Evolutionary conservation across 2,797 vertebrate genomes (phyloP), one percentile per base, ranked within the genome.

Genomic region (Hoplostethus atlanticus): DNA sequence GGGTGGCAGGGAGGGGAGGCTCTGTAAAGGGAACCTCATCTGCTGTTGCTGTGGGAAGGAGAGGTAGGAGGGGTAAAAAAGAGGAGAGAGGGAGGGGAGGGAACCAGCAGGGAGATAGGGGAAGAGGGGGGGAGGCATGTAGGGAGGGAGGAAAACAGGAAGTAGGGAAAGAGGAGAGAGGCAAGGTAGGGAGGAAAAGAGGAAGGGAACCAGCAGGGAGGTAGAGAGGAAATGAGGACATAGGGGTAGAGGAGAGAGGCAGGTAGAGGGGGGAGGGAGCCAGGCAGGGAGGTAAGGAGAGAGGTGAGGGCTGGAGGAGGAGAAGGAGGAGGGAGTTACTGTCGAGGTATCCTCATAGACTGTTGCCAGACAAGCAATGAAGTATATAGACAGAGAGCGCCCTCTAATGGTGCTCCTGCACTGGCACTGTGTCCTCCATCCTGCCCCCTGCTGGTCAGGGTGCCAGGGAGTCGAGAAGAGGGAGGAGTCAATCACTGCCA

Each of bases 1-100:
- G 70, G 71, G 55, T 86, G 51, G 63, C 69, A 77, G 64, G 67
- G 74, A 81, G 79, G 34, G 67, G 67, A 80, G 80, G 73, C 79
- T 90, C 69, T 77, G 68, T 71, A 64, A 85, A 87, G 83, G 71
- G 65, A 85, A 79, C 85, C 79, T 89, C 83, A 79, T 90, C 85
- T 83, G 76, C 76, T 89, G 81, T 79, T 89, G 80, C 82, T 82
- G 80, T 52, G 58, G 73, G 79, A 88, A 84, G 81, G 80, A 57
- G 46, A 73, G 70, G 68, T 51, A 61, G 64, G 72, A 77, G 47
- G 65, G 53, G 56, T 36, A 15, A 54, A 55, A 38, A 21, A 57
- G 65, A 40, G 62, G 53, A 80, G 51, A 66, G 78, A 64, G 50
- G 65, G 56, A 52, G 58, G 61, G 57, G 40, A 56, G 68, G 58